These are phyloP conservation scores for Cryptus viduatorius DNA, from an alignment of 2,888 invertebrate genomes.

Conservation along the genomic window DNA sequence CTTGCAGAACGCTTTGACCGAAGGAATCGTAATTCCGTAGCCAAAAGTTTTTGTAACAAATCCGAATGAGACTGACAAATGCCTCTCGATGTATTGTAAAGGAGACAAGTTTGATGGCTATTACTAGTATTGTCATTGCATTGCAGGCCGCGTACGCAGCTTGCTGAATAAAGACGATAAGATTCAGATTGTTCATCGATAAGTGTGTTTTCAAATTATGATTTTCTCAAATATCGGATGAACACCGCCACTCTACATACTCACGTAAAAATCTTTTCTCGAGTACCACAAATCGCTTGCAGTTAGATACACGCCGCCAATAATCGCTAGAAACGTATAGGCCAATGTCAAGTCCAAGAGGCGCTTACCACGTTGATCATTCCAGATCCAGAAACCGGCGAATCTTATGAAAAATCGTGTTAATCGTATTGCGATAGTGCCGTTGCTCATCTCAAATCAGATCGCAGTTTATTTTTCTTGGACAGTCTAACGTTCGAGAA, in stretches of 20 bases:
- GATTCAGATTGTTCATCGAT: too few species aligned
- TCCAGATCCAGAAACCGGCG: constrained; percentile 65
- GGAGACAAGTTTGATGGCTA: constrained; percentile 57
- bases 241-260: constrained; percentile 14
- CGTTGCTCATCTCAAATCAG: not conserved
- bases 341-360: constrained; percentile 28
- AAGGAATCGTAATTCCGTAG: constrained; percentile 2
- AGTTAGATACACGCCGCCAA: constrained; percentile 33
- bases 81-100: constrained; percentile 30
- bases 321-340: constrained; percentile 39
- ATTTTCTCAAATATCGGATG: too few species aligned
- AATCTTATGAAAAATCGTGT: constrained; percentile 58
- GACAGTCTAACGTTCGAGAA: not conserved
- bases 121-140: constrained; percentile 54
- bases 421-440: constrained; percentile 54
- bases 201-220: too few species aligned
- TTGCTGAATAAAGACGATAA: constrained; percentile 51
- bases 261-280: constrained; percentile 64
- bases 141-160: constrained; percentile 56
- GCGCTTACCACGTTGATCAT: constrained; percentile 22
- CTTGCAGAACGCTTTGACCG: constrained; percentile 34
- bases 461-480: not conserved
- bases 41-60: constrained; percentile 39
- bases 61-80: constrained; percentile 60
- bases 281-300: constrained; percentile 38